phyloP scores from a whole-genome alignment of 2,113 vertebrate species.

The Cololabis saira region DNA sequence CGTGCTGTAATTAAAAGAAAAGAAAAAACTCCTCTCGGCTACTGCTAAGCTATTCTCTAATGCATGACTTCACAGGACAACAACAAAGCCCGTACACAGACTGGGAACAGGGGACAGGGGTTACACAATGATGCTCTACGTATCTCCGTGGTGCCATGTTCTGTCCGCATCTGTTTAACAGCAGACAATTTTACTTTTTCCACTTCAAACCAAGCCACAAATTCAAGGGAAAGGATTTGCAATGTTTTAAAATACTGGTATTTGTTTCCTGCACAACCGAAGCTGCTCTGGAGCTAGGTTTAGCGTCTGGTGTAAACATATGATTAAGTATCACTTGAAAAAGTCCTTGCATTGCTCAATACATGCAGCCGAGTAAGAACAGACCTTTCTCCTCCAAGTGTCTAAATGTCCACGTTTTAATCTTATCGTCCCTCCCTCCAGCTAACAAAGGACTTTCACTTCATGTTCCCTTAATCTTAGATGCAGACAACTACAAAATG shows the following conservation, averaged over 20 bases:
- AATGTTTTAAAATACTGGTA: not conserved
- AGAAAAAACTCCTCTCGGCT: conserved; percentile 64
- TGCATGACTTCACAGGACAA: conserved; percentile 78
- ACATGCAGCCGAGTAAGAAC: not conserved
- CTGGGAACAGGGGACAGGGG: conserved; percentile 44
- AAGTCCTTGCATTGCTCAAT: not conserved
- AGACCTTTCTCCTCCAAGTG: not conserved
- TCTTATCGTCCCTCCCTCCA: conserved; percentile 56
- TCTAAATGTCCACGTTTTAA: conserved; percentile 22
- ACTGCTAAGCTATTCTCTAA: conserved; percentile 69
- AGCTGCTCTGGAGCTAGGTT: not conserved
- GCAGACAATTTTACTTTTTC: conserved; percentile 13
- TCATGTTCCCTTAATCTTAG: conserved; percentile 53
- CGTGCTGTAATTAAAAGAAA: conserved; percentile 75
- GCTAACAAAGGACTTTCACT: conserved; percentile 56
- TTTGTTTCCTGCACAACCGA: not conserved
- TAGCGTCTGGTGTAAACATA: not conserved
- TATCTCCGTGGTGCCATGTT: conserved; percentile 22
- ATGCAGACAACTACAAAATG: conserved; percentile 56
- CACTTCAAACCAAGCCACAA: not conserved
- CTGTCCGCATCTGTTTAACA: conserved; percentile 31
- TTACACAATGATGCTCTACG: conserved; percentile 47
- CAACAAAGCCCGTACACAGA: conserved; percentile 69
- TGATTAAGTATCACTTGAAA: not conserved
- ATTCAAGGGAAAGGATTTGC: not conserved